Base-by-base conservation (phyloP, 2,797 vertebrate species). In the Luscinia luscinia region DNA sequence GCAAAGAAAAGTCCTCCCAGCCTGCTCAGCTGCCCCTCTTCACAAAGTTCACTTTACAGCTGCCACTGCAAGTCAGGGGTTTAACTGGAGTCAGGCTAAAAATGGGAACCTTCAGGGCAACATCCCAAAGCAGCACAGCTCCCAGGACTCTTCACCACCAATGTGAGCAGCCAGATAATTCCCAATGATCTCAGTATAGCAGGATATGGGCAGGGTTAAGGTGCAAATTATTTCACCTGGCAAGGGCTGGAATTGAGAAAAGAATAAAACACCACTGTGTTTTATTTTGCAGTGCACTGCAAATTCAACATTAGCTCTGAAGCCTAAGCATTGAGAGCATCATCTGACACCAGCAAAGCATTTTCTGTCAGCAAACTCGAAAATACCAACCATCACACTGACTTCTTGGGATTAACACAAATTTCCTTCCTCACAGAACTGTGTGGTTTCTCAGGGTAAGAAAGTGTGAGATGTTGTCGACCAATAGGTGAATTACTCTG, bases 111-210 rank as follows among this genome's bases (percentile, higher is more conserved):
- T 62, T 34, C 32, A 23, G 21, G 30, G 18, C 13, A 52, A 6
- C 16, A 51, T 32, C 43, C 36, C 58, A 66, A 48, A 73, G 4
- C 9, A 77, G 30, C 0, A 0, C 13, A 64, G 51, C 21, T 51
- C n/a, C 5, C 8, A 3, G 1, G 9, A 9, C 38, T 34, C 24
- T 4, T 40, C 51, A 6, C 9, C 9, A 16, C 21, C 45, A 11
- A 4, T 0, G 12, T 2, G 14, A 75, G 30, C 26, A 49, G 16
- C 1, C 32, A 45, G 32, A 2, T 5, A 34, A 14, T 4, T 64
- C 41, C n/a, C 46, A 41, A 0, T 1, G 5, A 41, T 9, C n/a
- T 58, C 38, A 26, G 22, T 0, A 26, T 0, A 46, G 36, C 22
- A 43, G 38, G 8, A 27, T 1, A 3, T 15, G 9, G 36, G 16